phyloP scores from a whole-genome alignment of 2,797 vertebrate genomes.

The Hipposideros larvatus region DNA sequence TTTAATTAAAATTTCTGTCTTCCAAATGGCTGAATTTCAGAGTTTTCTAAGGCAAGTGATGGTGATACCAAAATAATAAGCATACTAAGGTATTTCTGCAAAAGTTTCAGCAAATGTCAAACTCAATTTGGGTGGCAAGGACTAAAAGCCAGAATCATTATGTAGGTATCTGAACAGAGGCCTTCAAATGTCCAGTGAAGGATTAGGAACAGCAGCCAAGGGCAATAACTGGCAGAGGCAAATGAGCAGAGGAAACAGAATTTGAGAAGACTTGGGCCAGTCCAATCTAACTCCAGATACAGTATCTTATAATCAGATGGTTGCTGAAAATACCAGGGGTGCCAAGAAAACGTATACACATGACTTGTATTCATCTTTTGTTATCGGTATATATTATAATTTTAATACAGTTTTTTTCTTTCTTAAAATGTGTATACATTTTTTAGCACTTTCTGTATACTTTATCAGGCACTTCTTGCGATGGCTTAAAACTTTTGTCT shows the following conservation, averaged over 20 bases:
- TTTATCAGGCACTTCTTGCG: background rate
- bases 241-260: constrained; percentile 22
- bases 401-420: too few relatives aligned
- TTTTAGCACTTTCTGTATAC: background rate
- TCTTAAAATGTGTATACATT: too few relatives aligned
- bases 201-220: background rate
- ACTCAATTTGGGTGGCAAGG: constrained; percentile 18
- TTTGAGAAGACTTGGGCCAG: background rate
- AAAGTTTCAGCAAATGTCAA: constrained; percentile 37
- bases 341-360: too few relatives aligned
- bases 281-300: background rate
- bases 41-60: constrained; percentile 16
- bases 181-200: background rate
- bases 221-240: background rate
- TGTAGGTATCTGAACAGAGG: constrained; percentile 12
- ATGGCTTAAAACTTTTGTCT: background rate
- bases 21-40: background rate
- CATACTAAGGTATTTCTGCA: constrained; percentile 29
- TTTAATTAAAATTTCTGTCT: constrained; percentile 9
- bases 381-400: too few relatives aligned
- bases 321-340: background rate
- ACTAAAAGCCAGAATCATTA: background rate
- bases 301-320: background rate
- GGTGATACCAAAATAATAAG: background rate
- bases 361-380: too few relatives aligned